Evolutionary conservation across 2,888 invertebrate genomes (phyloP), one percentile per base, ranked within the genome.

Genomic region (Phanerotoma sp.): DNA sequence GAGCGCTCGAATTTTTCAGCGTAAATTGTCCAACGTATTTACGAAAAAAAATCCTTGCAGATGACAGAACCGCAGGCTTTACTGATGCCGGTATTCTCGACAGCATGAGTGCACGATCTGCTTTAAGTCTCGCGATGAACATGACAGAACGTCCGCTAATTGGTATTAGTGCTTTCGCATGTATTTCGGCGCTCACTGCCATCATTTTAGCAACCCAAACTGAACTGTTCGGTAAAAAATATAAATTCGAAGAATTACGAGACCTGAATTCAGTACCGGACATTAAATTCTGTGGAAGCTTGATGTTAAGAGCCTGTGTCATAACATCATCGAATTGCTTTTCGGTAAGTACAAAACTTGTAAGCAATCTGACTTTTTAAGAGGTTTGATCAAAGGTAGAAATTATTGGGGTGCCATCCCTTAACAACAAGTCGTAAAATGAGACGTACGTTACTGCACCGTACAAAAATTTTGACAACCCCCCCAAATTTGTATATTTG

Each of bases 241-340:
- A 72, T 46, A 53, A 66, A 44, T 53, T 64, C 4, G 61, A 62
- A 6, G 61, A 70, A 22, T 54, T 76, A 47, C 61, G 61, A 25
- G 62, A 71, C 6, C 64, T 73, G 6, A 62, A 50, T 16, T 60
- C 71, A 16, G 53, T 66, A 11, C 51, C 65, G 2, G 67, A 73
- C 15, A 56, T 75, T 16, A 63, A 45, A 56, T 76, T 75, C 46
- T 74, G 74, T 51, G 72, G 69, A 18, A 69, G 68, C 38, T 51
- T 77, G 16, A 69, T 77, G 71, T 69, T 77, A 46, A 70, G 77
- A 18, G 71, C 69, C 32, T 73, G 73, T 47, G 70, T 77, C 5
- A 71, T 77, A 41, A 72, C 72, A 62, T 75, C 76, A 21, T 75
- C 75, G 6, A 77, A 77, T 58, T 75, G 75, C 51, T 77, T 77